A percentile compares a stretch with the other conserved stretches of the same genome.
Evolutionary conservation across 2,888 invertebrate genomes (phyloP).

Genomic region (Candidula unifasciata): DNA sequence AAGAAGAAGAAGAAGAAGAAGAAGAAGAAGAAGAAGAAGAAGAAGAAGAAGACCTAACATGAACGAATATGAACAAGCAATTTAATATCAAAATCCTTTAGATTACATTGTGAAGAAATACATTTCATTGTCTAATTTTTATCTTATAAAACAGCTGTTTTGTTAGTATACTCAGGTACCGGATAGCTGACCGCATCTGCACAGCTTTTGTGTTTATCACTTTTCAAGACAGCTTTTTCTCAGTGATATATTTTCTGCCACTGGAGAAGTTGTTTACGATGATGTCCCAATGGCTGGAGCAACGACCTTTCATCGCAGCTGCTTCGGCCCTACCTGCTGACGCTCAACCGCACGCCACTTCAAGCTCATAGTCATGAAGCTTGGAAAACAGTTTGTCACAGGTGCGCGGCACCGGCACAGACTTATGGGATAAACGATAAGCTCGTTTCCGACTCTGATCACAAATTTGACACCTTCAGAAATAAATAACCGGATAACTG

Average conservation of each 20-base stretch:
- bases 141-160: neutral
- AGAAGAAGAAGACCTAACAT: no score
- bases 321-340: slow-evolving; percentile 23
- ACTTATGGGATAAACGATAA: slow-evolving; percentile 4
- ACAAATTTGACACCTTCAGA: no score
- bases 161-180: neutral
- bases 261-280: slow-evolving; percentile 30
- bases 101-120: neutral
- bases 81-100: neutral
- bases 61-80: no score
- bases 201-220: neutral
- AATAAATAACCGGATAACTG: no score
- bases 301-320: slow-evolving; percentile 28
- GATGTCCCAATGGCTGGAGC: slow-evolving; percentile 18
- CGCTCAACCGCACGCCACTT: neutral
- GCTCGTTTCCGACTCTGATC: slow-evolving; percentile 24
- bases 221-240: neutral
- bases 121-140: neutral
- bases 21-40: no score
- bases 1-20: no score
- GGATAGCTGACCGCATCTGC: neutral
- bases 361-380: neutral
- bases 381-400: no score
- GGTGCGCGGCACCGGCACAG: slow-evolving; percentile 16
- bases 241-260: neutral